Percentiles rank a stretch among this genome's conserved stretches.
Conservation (phyloP, 2,113 vertebrate genomes). For the Grus americana region DNA sequence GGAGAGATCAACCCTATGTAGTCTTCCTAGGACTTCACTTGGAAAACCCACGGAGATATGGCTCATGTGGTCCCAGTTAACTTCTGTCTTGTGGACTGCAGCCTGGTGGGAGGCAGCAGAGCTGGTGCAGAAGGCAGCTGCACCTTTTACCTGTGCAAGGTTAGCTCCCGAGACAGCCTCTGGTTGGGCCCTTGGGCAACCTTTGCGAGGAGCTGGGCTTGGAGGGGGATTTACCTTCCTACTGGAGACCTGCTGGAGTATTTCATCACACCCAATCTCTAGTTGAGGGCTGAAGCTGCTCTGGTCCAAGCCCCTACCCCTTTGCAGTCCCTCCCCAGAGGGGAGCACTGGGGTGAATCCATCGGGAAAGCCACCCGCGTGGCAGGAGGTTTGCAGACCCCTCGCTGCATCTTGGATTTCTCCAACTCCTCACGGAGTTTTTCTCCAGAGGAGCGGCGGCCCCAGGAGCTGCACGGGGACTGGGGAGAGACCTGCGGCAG, state of each 20-base stretch:
- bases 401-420: rapidly evolving
- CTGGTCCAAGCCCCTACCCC: background rate
- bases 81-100: background rate
- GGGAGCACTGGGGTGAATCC: rapidly evolving
- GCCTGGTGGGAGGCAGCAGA: background rate
- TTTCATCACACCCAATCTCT: background rate
- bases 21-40: background rate
- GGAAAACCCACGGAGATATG: background rate
- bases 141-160: rapidly evolving
- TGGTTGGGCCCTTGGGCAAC: background rate
- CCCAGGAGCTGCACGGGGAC: background rate
- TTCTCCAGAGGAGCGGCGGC: background rate
- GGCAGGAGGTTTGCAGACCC: background rate
- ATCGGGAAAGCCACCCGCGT: rapidly evolving
- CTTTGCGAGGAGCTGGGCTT: background rate
- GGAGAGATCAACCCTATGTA: background rate
- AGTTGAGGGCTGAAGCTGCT: background rate
- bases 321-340: rapidly evolving
- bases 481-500: background rate
- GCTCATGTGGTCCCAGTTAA: background rate
- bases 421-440: background rate
- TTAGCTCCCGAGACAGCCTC: background rate
- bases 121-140: background rate
- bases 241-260: background rate
- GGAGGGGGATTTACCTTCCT: background rate